Conservation (phyloP, 2,797 vertebrate genomes). For the Esox lucius region DNA sequence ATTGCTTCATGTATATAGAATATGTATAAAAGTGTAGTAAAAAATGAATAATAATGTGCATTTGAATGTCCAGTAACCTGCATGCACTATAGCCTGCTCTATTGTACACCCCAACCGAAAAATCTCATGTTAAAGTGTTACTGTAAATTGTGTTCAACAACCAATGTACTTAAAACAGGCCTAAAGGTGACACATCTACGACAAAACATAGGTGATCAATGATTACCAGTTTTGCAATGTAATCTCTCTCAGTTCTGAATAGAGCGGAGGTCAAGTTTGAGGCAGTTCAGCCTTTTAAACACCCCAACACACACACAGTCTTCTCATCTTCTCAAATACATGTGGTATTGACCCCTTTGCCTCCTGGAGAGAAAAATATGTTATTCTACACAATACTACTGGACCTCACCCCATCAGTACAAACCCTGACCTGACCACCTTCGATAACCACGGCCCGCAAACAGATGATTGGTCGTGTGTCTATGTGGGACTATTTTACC, state of each 20-base stretch:
- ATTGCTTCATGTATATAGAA: no score
- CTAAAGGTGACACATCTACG: neutral
- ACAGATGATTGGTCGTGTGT: slow-evolving; percentile 17
- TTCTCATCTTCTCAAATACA: slow-evolving; percentile 44
- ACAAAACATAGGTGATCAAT: no score
- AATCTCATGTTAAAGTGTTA: neutral
- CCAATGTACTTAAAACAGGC: neutral
- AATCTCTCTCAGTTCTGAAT: no score
- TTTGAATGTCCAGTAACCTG: no score
- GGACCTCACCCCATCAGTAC: slow-evolving; percentile 26
- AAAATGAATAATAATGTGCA: no score
- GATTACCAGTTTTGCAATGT: no score
- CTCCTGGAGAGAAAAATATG: slow-evolving; percentile 36
- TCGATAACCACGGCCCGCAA: slow-evolving; percentile 35
- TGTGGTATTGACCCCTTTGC: slow-evolving; percentile 42
- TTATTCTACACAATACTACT: slow-evolving; percentile 50
- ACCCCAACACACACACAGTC: neutral
- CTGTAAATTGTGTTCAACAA: neutral
- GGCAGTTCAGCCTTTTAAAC: no score
- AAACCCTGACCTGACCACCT: slow-evolving; percentile 39
- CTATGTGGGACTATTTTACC: neutral
- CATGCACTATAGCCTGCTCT: no score
- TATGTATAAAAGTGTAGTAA: slow-evolving; percentile 40
- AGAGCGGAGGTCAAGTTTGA: no score
- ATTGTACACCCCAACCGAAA: no score